Percentiles rank a stretch among this genome's conserved stretches.
Conservation (phyloP, 2,888 invertebrate species). For the Copidosoma aretas region DNA sequence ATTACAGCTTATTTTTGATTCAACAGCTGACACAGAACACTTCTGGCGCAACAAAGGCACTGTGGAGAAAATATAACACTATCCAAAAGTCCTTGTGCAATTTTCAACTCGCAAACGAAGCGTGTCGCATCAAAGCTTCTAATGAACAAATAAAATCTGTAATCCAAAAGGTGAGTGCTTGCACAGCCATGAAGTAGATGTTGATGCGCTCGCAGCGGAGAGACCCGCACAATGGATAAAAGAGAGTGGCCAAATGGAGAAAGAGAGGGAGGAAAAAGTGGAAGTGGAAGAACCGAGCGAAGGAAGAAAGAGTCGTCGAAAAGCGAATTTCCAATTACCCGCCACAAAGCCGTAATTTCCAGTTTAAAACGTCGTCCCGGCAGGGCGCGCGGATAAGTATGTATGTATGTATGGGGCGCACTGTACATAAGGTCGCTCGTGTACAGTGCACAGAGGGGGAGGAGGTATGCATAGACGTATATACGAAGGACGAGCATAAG, state of each 20-base stretch:
- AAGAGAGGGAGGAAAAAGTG: constrained; percentile 18
- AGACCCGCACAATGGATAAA: too few species aligned
- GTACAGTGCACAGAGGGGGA: too few species aligned
- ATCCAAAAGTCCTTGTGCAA: too few species aligned
- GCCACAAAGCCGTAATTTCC: constrained; percentile 59
- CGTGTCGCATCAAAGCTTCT: too few species aligned
- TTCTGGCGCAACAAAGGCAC: too few species aligned
- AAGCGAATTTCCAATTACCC: constrained; percentile 61
- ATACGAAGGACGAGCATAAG: not conserved
- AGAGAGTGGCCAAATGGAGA: constrained; percentile 11
- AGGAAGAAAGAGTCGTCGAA: too few species aligned
- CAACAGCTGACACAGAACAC: too few species aligned
- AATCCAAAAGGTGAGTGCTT: not conserved
- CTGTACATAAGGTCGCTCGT: constrained; percentile 2
- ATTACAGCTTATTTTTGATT: too few species aligned
- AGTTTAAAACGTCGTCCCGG: constrained; percentile 57
- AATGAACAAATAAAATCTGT: not conserved
- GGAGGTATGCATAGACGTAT: not conserved
- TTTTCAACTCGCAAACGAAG: too few species aligned
- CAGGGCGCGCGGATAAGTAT: not conserved
- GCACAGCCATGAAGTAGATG: not conserved
- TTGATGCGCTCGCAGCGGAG: too few species aligned
- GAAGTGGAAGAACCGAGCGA: constrained; percentile 37
- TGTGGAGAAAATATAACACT: too few species aligned
- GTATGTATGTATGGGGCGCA: constrained; percentile 10